Base-by-base conservation (phyloP, 2,113 vertebrate genomes). In the Phoenicopterus ruber region DNA sequence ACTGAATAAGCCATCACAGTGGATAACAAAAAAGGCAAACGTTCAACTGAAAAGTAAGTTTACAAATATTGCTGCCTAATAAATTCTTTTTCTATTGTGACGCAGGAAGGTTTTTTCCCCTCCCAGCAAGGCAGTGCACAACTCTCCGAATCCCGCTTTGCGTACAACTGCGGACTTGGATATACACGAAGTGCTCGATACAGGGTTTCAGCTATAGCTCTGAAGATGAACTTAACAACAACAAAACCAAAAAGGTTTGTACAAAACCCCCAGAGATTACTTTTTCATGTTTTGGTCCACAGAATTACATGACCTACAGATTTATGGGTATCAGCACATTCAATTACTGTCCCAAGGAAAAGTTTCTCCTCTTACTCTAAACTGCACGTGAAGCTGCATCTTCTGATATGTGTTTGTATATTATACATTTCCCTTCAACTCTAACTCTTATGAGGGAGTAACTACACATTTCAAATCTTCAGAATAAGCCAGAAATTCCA, bases 401-500 rank as follows among this genome's bases (percentile, higher is more conserved):
- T 95, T 94, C 82, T 87, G 74, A 59, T 89, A 74, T 38, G 22
- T 83, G 62, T 84, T 88, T 84, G 80, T 74, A 66, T 2, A 57
- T 90, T 61, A 81, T 21, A 74, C 11, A 84, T 82, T 96, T 89
- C 17, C 72, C 77, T 96, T 86, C 62, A 90, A 65, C 15, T 66
- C 44, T 80, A 93, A 63, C 61, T 90, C 91, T 86, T 88, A 67
- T 71, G 65, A 86, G 42, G 14, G 31, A 81, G 42, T 67, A 94
- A 94, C 86, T 83, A 91, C 83, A 93, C n/a, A 91, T 82, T 84
- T 89, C 67, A 74, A 17, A 73, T 84, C 83, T 86, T 81, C 50
- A 86, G 69, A 95, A 91, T 90, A 96, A 94, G 57, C 16, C 86
- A 89, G 77, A 93, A 95, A 71, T 80, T 82, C 44, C n/a, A 86